Percentiles rank a stretch among this genome's conserved stretches.
Conservation (phyloP, 2,888 invertebrate genomes). For the Coecobrya sp. region DNA sequence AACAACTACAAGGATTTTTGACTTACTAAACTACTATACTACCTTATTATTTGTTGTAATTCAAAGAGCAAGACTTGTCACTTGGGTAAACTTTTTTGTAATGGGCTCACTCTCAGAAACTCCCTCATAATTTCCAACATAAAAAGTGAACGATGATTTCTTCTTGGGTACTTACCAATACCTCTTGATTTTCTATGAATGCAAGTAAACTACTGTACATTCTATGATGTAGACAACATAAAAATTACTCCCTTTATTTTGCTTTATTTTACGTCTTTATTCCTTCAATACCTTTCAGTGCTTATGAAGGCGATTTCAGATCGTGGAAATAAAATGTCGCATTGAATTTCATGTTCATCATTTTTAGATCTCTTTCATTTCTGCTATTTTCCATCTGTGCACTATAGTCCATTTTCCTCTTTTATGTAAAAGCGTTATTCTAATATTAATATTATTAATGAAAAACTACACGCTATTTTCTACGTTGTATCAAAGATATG, state of each 20-base stretch:
- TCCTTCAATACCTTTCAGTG: neutral
- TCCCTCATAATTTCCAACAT: neutral
- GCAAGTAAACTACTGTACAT: neutral
- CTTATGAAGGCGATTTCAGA: too few relatives aligned
- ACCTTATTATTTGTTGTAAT: neutral
- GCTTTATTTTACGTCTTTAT: too few relatives aligned
- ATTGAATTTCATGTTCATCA: neutral
- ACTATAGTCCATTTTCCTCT: neutral
- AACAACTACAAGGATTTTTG: neutral
- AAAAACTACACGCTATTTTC: too few relatives aligned
- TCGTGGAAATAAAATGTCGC: neutral
- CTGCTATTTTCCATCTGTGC: neutral
- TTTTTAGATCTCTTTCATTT: neutral
- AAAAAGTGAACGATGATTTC: neutral
- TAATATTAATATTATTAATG: too few relatives aligned
- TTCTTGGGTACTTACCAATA: conserved; percentile 14
- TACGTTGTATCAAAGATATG: too few relatives aligned
- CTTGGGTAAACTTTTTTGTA: neutral
- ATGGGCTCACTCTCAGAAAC: neutral
- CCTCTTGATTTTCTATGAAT: neutral
- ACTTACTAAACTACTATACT: neutral
- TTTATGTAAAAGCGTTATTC: neutral
- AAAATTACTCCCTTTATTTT: neutral
- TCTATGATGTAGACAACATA: neutral
- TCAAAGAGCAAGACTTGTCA: neutral